Base-by-base conservation (phyloP, 2,113 vertebrate genomes). In the Stegostoma tigrinum region DNA sequence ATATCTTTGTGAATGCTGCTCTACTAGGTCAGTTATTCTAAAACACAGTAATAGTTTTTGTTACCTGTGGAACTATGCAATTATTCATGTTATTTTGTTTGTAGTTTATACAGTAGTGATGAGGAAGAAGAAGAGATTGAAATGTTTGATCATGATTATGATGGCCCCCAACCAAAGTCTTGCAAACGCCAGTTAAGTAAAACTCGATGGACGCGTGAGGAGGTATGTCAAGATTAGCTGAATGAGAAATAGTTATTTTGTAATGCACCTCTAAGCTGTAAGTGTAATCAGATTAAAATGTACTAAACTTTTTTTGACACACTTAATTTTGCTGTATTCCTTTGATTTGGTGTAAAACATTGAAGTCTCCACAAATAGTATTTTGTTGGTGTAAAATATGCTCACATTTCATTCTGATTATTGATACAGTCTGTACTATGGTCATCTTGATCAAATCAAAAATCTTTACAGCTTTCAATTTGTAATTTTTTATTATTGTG, bases 181-280 rank as follows among this genome's bases (percentile, higher is more conserved):
- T 98, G 98, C 96, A 99, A 99, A 97, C 98, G 99, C 30, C 98
- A 99, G 97, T 98, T 99, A 66, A 99, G 99, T 86, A 99, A 99
- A 98, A 99, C 99, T 87, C 98, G 99, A 96, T 99, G 99, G 99
- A 99, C 99, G 3, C 98, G 99, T 0, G 99, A 99, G 97, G 99
- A 99, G 98, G 99, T 99, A 98, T 97, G 96, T 96, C 96, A 96
- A 96, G 96, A 95, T 7, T 2, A 70, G 83, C 83, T 85, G 55
- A 80, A 68, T 19, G 4, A 23, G 45, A 89, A 85, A 94, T 34
- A 27, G 0, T 15, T 67, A 1, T 38, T 70, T 95, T 70, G 38
- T 48, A 38, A 70, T 72, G 61, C 30, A 90, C 24, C 66, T 94
- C 5, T 38, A 27, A 72, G 24, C 27, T 70, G 42, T 72, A 95